phyloP scores from a whole-genome alignment of 2,797 vertebrate genomes.

The Gymnopithys bicolor region DNA sequence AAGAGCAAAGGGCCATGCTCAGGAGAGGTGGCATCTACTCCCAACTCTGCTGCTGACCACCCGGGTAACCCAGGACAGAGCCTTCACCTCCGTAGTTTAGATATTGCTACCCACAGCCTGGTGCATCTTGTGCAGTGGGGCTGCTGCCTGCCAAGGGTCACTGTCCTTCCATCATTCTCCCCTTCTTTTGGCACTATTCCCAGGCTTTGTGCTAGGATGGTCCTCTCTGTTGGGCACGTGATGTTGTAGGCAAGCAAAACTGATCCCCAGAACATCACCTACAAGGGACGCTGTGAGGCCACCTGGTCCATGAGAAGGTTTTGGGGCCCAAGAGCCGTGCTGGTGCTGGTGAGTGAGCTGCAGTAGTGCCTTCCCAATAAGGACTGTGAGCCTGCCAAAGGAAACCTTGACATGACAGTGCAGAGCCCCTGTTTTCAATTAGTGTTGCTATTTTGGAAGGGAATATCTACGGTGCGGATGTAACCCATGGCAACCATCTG shows the following conservation, averaged over 20 bases:
- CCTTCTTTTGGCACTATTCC: neutral
- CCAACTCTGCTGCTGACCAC: neutral
- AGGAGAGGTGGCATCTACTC: neutral
- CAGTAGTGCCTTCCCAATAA: neutral
- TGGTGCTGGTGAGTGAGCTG: neutral
- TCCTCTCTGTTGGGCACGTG: neutral
- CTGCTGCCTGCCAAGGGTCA: rapidly evolving
- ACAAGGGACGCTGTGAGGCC: rapidly evolving
- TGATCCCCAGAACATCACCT: neutral
- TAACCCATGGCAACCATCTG: constrained; percentile 83
- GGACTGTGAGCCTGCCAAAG: constrained; percentile 32
- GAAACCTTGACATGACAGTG: constrained; percentile 28
- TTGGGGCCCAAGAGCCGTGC: neutral
- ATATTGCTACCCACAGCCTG: neutral
- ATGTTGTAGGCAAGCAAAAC: neutral
- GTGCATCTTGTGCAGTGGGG: neutral
- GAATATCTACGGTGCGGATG: constrained; percentile 60
- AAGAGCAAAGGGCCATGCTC: rapidly evolving
- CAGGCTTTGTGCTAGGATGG: neutral
- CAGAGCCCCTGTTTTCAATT: constrained; percentile 65
- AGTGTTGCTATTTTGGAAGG: constrained; percentile 76
- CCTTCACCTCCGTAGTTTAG: neutral
- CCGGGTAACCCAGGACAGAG: neutral
- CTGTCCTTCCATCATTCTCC: neutral
- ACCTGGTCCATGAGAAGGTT: rapidly evolving